phyloP scores from a whole-genome alignment of 2,888 invertebrate species.

The Nymphalis c-album region DNA sequence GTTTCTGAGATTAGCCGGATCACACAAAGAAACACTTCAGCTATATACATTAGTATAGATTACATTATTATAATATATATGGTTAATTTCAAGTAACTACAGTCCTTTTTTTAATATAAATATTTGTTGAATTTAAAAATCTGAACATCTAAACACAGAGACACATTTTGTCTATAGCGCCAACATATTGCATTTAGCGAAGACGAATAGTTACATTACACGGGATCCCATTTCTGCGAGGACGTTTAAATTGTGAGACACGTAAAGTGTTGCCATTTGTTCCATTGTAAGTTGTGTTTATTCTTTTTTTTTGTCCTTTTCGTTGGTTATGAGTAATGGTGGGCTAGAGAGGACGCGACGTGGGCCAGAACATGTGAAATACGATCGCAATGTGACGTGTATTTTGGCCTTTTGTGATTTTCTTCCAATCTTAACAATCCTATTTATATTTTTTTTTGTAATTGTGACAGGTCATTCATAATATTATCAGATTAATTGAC shows the following conservation, averaged over 20 bases:
- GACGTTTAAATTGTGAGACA: constrained; percentile 71
- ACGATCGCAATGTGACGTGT: constrained; percentile 57
- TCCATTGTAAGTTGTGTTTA: constrained; percentile 70
- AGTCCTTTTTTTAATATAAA: not conserved
- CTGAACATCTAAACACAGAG: not conserved
- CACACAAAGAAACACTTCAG: too few relatives aligned
- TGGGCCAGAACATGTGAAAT: constrained; percentile 56
- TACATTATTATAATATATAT: too few relatives aligned
- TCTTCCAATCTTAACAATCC: constrained; percentile 2
- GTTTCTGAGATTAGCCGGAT: too few relatives aligned
- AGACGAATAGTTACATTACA: constrained; percentile 71
- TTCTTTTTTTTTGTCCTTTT: constrained; percentile 62
- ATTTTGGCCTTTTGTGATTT: constrained; percentile 53
- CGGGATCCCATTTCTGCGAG: constrained; percentile 64
- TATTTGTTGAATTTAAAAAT: not conserved
- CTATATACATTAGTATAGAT: too few relatives aligned
- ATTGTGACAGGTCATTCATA: too few relatives aligned
- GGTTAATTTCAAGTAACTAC: too few relatives aligned
- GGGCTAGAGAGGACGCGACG: constrained; percentile 59
- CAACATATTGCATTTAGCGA: constrained; percentile 58
- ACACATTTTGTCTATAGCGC: constrained; percentile 3
- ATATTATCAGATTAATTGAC: too few relatives aligned
- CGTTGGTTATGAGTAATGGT: constrained; percentile 69
- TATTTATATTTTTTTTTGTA: not conserved
- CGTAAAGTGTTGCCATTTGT: constrained; percentile 75